Evolutionary conservation across 2,113 vertebrate species (phyloP), one percentile per base, ranked within the genome.

Genomic region (Morone saxatilis): DNA sequence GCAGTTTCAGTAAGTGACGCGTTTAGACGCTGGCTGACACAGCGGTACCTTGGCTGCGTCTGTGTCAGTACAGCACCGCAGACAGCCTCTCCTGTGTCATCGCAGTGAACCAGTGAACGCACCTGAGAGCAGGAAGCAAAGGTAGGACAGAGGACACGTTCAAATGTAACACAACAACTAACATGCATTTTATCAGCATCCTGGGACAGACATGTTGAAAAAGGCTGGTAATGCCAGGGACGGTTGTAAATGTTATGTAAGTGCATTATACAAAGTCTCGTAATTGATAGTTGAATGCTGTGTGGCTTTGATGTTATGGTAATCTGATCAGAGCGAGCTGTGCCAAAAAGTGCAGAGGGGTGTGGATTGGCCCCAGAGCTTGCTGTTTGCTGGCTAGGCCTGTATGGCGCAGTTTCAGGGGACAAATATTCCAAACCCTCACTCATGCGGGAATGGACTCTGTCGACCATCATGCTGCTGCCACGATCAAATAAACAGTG

Each of bases 331-430:
- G 57, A 16, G 4, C 3, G 8, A 54, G 61, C 16, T 17, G 13
- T 72, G 36, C 56, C 31, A 61, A 45, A 78, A 59, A 65, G 60
- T 81, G 67, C 50, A 56, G 41, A 57, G 20, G 60, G 63, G 65
- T 61, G 77, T 19, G 67, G 53, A 12, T 31, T 66, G 87, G 50
- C 57, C 38, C 4, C 17, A 16, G 2, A 45, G 54, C 63, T 65
- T 43, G 38, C 38, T 78, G 74, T 38, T 41, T 22, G 62, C 70
- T 36, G 78, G 31, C 38, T 70, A 86, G 90, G 86, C 90, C 88
- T 14, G 63, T 25, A 56, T 92, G 85, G 90, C 90, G 90, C 90
- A 90, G 90, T 92, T 92, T 89, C 71, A 84, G 69, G 48, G 53
- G 76, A 45, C 14, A 38, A 61, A 63, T 25, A 19, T 45, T 47